phyloP scores from a whole-genome alignment of 2,113 vertebrate genomes.

The Muscicapa adusta region DNA sequence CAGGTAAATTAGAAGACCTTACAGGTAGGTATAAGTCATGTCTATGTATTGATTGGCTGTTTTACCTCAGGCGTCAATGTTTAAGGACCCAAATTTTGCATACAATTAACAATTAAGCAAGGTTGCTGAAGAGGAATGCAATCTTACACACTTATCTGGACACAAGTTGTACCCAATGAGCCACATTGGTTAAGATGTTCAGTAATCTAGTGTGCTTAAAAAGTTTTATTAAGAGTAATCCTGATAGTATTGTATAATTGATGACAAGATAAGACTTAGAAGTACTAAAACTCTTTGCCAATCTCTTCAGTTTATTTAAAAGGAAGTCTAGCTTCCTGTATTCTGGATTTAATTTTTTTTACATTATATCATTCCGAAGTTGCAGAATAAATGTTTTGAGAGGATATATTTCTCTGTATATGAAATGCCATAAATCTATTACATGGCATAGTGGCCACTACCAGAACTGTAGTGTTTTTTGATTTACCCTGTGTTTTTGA shows the following conservation, averaged over 20 bases:
- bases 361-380: background rate
- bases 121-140: background rate
- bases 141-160: background rate
- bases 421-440: background rate
- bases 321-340: background rate
- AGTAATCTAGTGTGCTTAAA: background rate
- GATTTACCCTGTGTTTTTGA: background rate
- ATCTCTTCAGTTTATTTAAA: background rate
- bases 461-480: no score
- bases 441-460: background rate
- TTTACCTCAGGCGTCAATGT: background rate
- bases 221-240: background rate
- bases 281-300: background rate
- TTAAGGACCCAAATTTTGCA: background rate
- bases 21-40: background rate
- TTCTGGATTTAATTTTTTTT: background rate
- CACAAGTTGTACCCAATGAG: background rate
- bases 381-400: background rate
- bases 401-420: background rate
- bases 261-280: background rate
- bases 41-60: background rate
- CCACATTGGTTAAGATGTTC: background rate
- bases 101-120: background rate
- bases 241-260: background rate
- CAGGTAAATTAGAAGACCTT: fast-evolving